A percentile compares a stretch with the other conserved stretches of the same genome.
phyloP scores from a whole-genome alignment of 1,140 invertebrate species.

The Aculops lycopersici region DNA sequence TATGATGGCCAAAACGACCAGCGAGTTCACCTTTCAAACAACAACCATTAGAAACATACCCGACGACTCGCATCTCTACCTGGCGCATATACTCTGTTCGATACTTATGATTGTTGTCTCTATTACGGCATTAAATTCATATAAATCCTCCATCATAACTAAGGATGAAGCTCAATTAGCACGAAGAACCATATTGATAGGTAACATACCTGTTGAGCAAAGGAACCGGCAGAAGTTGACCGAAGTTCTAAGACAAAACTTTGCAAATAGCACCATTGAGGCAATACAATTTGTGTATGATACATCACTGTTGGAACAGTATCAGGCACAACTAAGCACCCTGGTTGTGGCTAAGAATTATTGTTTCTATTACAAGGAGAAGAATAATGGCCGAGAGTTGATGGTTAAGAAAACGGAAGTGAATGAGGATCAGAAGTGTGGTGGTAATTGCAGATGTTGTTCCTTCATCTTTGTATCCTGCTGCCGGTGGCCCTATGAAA shows the following conservation, averaged over 20 bases:
- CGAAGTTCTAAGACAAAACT: constrained; percentile 1
- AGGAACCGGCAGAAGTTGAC: constrained; percentile 1
- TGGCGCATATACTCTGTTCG: constrained; percentile 6
- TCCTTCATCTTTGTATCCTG: constrained; percentile 1
- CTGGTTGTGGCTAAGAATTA: constrained; percentile 8
- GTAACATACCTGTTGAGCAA: constrained; percentile 4
- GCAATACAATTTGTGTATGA: constrained; percentile 10
- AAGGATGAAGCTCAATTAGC: constrained; percentile 7
- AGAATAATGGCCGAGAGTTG: constrained; percentile 3
- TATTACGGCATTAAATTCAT: constrained; percentile 1
- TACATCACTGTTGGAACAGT: constrained; percentile 1
- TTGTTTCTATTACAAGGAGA: constrained; percentile 4
- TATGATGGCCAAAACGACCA: constrained; percentile 11
- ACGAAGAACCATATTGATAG: constrained; percentile 7
- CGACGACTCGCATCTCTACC: constrained; percentile 5
- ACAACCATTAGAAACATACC: constrained; percentile 7
- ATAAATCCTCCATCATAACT: constrained; percentile 5
- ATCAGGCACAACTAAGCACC: constrained; percentile 5
- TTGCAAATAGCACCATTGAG: constrained; percentile 6
- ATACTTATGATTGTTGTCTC: constrained; percentile 2
- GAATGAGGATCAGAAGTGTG: neutral
- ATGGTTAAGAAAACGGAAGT: neutral
- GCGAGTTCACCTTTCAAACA: constrained; percentile 3
- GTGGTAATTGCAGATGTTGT: constrained; percentile 3
- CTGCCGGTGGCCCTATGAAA: constrained; percentile 13